Base-by-base conservation (phyloP, 1,140 invertebrate species). In the Euura saliciscinereae region DNA sequence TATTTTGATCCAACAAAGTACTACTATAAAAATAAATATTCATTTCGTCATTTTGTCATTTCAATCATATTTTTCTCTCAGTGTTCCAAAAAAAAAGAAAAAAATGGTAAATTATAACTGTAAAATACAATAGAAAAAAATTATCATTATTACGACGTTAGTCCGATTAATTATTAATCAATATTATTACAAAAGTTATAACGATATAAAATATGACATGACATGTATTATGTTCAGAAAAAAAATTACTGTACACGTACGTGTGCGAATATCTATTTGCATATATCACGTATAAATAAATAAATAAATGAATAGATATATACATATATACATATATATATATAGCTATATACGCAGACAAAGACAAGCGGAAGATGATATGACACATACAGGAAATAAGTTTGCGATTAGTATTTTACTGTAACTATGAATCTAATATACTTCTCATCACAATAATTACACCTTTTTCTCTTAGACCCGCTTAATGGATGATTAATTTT, bases 221-320 rank as follows among this genome's bases (percentile, higher is more conserved):
- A 28, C 28, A 28, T 28, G 1, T 28, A 28, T 28, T 28, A 28
- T 28, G 28, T 28, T 28, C 1, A 28, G 28, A 28, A 28, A 28
- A 28, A 28, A 28, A 28, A 28, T 28, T 28, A 28, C 28, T 28
- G 28, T 64, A 69, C 69, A 69, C 51, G 67, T 69, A 67, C 69
- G 51, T 73, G 44, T 46, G 68, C 65, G 67, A 68, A 73, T 69
- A 42, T n/a, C 28, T 28, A 28, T 28, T 28, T n/a, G n/a, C n/a
- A 68, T 73, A 69, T 73, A 59, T 66, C 43, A 59, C 44, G 43
- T 66, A 66, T 69, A n/a, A 66, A 69, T 65, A 43, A 28, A 67
- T 68, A 69, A 8, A 69, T 69, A 73, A 64, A 69, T 73, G 68
- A 28, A 73, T 69, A 66, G 46, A n/a, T n/a, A n/a, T n/a, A n/a